Conservation (phyloP, 2,113 vertebrate genomes). For the Panthera tigris region DNA sequence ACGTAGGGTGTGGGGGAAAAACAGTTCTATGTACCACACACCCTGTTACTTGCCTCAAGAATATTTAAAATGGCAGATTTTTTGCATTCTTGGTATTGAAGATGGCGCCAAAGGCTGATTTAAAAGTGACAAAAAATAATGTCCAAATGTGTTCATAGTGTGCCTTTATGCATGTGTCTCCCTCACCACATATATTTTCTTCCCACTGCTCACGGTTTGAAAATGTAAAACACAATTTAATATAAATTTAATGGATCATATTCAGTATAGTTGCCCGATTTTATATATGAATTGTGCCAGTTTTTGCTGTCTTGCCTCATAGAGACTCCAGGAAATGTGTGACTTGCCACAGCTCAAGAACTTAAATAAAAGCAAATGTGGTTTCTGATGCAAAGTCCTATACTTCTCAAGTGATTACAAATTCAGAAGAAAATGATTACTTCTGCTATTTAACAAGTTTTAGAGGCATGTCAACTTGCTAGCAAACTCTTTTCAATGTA, state of each 20-base stretch:
- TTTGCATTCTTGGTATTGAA: conserved; percentile 44
- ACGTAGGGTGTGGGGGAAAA: background rate
- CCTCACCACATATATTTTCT: background rate
- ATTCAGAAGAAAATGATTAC: conserved; percentile 29
- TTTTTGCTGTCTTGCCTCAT: conserved; percentile 38
- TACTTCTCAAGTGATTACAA: conserved; percentile 38
- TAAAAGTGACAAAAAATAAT: conserved; percentile 51
- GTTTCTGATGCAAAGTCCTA: conserved; percentile 41
- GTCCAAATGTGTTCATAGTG: conserved; percentile 1
- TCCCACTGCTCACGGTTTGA: conserved; percentile 4
- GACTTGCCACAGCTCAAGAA: conserved; percentile 29
- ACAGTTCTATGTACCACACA: background rate
- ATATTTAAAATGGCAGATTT: conserved; percentile 34
- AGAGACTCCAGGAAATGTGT: conserved; percentile 40
- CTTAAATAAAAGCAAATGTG: conserved; percentile 50
- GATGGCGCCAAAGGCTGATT: conserved; percentile 2
- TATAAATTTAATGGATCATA: conserved; percentile 13
- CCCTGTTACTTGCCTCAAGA: background rate
- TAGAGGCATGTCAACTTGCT: background rate
- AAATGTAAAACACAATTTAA: conserved; percentile 50
- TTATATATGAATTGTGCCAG: background rate
- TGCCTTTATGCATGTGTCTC: background rate
- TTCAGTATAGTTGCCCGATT: conserved; percentile 29
- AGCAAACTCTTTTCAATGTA: conserved; percentile 6
- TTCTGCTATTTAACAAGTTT: background rate